A percentile compares a stretch with the other conserved stretches of the same genome.
Conservation (phyloP, 1,140 invertebrate genomes). For the Drosophila biarmipes region DNA sequence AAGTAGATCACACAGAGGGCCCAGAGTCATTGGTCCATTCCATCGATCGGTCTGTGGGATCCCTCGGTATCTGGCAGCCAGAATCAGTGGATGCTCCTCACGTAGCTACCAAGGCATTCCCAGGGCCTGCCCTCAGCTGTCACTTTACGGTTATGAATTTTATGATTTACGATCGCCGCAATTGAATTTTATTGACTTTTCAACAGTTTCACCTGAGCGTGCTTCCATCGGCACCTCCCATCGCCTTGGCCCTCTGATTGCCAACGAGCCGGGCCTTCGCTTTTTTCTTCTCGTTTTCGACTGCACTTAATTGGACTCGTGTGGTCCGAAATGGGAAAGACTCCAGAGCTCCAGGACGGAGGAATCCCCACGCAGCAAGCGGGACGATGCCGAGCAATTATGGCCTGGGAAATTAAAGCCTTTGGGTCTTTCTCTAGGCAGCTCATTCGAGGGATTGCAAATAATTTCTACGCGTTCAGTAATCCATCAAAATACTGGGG, state of each 20-base stretch:
- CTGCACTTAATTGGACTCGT: slow-evolving; percentile 49
- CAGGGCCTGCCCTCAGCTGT: slow-evolving; percentile 79
- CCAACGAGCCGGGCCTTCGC: slow-evolving; percentile 1
- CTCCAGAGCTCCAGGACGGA: slow-evolving; percentile 1
- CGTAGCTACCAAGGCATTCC: slow-evolving; percentile 63
- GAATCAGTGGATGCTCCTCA: slow-evolving; percentile 51
- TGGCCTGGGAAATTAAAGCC: slow-evolving; percentile 29
- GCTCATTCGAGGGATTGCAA: background rate
- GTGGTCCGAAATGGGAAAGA: slow-evolving; percentile 51
- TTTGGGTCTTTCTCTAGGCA: background rate
- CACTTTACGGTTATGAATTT: slow-evolving; percentile 83
- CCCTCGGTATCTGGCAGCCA: slow-evolving; percentile 2
- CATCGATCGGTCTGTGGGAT: slow-evolving; percentile 28
- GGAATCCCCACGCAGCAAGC: slow-evolving; percentile 21
- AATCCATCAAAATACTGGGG: slow-evolving; percentile 7
- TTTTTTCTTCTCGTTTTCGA: slow-evolving; percentile 15
- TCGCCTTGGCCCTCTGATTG: slow-evolving; percentile 41
- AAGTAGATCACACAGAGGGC: slow-evolving; percentile 66
- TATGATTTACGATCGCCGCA: slow-evolving; percentile 81
- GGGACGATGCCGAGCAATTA: slow-evolving; percentile 11
- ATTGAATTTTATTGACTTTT: slow-evolving; percentile 83
- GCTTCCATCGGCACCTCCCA: slow-evolving; percentile 54
- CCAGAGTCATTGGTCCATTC: slow-evolving; percentile 47
- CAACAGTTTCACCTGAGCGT: slow-evolving; percentile 72
- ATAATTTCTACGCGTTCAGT: slow-evolving; percentile 1